Conservation (phyloP, 37 sponge, comb jelly and placozoan species). For the Chondrosia reniformis region DNA sequence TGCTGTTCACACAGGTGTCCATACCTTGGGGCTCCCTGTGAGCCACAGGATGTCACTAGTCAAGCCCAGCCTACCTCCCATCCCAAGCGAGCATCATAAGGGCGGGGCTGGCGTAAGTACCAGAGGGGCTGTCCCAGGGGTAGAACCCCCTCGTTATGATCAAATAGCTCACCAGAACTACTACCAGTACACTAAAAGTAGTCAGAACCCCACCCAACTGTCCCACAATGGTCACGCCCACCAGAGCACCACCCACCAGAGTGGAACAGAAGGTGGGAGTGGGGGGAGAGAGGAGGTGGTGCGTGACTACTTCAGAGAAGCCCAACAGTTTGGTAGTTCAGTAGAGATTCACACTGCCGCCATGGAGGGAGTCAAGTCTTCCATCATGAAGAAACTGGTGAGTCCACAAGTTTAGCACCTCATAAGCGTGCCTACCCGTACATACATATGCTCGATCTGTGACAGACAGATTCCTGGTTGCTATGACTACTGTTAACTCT, state of each 20-base stretch:
- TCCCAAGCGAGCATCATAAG: no score
- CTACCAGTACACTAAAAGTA: constrained; percentile 6
- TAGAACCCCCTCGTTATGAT: constrained; percentile 24
- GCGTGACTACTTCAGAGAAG: constrained; percentile 5
- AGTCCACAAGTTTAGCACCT: background rate
- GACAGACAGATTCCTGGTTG: no score
- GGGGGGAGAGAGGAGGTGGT: background rate
- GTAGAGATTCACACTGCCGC: constrained; percentile 68
- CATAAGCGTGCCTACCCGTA: background rate
- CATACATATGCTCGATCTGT: no score
- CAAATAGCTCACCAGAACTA: no score
- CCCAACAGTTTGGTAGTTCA: constrained; percentile 33
- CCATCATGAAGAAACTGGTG: constrained; percentile 50
- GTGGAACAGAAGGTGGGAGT: background rate
- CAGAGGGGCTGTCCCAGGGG: no score
- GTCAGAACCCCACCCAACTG: background rate
- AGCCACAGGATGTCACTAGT: constrained; percentile 9
- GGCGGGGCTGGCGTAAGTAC: no score
- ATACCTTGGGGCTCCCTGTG: background rate
- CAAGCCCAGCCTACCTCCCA: constrained; percentile 18
- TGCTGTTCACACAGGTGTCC: background rate
- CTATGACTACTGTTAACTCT: no score
- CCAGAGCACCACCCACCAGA: background rate
- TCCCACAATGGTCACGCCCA: background rate
- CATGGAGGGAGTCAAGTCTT: constrained; percentile 54